Conservation (phyloP, 2,888 invertebrate species). For the Zhuqinia jingwanae region DNA sequence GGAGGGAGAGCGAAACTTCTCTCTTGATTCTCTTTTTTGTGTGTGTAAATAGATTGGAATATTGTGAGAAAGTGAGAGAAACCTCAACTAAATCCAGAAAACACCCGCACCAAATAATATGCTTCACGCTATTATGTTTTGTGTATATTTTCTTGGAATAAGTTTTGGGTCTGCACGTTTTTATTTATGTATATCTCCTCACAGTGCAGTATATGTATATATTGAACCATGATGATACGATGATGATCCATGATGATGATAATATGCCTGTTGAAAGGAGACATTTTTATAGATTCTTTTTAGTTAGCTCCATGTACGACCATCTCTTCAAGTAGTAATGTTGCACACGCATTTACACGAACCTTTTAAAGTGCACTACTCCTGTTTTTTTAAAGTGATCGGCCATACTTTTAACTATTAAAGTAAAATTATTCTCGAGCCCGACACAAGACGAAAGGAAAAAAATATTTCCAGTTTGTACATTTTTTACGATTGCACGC, state of each 20-base stretch:
- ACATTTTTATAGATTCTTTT: no score
- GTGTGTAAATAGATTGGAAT: neutral
- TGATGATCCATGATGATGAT: no score
- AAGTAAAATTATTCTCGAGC: neutral
- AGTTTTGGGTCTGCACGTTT: neutral
- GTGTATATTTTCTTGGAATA: neutral
- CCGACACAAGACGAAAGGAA: neutral
- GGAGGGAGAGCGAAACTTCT: neutral
- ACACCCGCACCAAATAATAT: neutral
- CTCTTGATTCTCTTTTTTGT: neutral
- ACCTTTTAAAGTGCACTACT: no score
- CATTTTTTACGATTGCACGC: neutral
- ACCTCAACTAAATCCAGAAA: constrained; percentile 49
- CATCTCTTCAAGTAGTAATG: no score
- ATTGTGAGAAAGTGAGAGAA: neutral
- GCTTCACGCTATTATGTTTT: neutral
- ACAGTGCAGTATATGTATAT: no score
- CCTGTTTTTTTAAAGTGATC: no score
- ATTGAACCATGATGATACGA: no score
- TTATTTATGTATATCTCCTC: no score
- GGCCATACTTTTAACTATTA: neutral
- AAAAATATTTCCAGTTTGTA: constrained; percentile 4
- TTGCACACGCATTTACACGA: no score
- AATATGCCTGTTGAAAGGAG: no score
- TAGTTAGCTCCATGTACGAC: no score